Evolutionary conservation across 64 coral and sea anemone species (phyloP), one percentile per base, ranked within the genome.

Genomic region (Stichodactyla helianthus): DNA sequence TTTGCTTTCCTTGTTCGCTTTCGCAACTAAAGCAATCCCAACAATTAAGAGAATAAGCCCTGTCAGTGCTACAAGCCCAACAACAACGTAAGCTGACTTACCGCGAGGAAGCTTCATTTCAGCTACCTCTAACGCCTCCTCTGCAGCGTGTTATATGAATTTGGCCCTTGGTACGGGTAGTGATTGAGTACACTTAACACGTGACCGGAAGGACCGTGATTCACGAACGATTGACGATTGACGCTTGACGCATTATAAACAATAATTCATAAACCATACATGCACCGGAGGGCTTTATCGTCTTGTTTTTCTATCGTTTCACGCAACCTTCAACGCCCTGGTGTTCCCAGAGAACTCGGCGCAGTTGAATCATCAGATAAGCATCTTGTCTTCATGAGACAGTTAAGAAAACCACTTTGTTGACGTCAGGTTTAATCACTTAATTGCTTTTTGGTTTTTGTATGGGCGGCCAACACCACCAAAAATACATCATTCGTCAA

Each of bases 21-120:
- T 88, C 10, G 17, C 59, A 6, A 97, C 23, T 16, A 97, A 81
- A 70, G 88, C 89, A 19, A 88, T 74, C 11, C 95, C 95, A 3
- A 91, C 82, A 28, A 97, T 89, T 17, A 97, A 25, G 8, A 97
- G 28, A 27, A 91, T 22, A 15, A 97, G 28, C 7, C 95, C 95
- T 4, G 90, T 17, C 0, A 93, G 50, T 10, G 61, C 53, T 3
- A 97, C 44, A 16, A 84, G 4, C 14, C 68, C 77, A 15, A 23
- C 59, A 26, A 90, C 16, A 54, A 82, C 52, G 59, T 50, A 26
- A 7, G 50, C 9, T 64, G 0, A 11, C 4, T 52, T 71, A 71
- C 65, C 10, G 20, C 65, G 65, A 71, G 65, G 65, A 25, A 71
- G 65, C 65, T 71, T 71, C 65, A 71, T 71, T 7, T 71, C 20